Evolutionary conservation across 2,113 vertebrate genomes (phyloP), one percentile per base, ranked within the genome.

Genomic region (Athene cunicularia): DNA sequence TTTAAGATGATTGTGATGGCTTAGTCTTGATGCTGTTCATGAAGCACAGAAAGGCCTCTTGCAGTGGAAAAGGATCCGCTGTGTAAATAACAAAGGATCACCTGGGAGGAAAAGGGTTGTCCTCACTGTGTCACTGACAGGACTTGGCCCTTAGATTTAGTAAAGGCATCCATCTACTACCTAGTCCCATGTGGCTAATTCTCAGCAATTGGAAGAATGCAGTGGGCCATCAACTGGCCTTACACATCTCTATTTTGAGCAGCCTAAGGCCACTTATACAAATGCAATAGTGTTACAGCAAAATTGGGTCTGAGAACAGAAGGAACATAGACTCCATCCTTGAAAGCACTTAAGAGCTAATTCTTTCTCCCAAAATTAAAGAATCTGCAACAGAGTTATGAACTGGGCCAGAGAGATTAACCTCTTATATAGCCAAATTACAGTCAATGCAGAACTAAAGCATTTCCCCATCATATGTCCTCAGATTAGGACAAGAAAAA

Each of bases 1-100:
- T 96, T 53, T 89, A 70, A 80, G 53, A 39, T 43, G 52, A 91
- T 90, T 93, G 86, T 90, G 60, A 90, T 82, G 92, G 90, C 47
- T 93, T 52, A 32, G 33, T n/a, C 75, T 80, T 77, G 56, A 74
- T 55, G 60, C 43, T 93, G 45, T 82, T 93, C 35, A 59, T 11
- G 55, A 55, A 96, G 59, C 59, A 55, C n/a, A 80, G n/a, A 77
- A 93, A 83, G 32, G 52, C 45, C 52, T 74, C 37, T 39, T 77
- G 82, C 55, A 80, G 52, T 19, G 52, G 67, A 88, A 74, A 35
- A 59, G n/a, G 37, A 80, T 64, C 55, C 0, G 0, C 47, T 71
- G 35, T 18, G 30, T 47, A 41, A 86, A 80, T 60, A 80, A 32
- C 39, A 72, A 86, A 88, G 41, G 12, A 53, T 80, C 88, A 95